phyloP scores from a whole-genome alignment of 1,140 invertebrate species.

The Helicoverpa zea region DNA sequence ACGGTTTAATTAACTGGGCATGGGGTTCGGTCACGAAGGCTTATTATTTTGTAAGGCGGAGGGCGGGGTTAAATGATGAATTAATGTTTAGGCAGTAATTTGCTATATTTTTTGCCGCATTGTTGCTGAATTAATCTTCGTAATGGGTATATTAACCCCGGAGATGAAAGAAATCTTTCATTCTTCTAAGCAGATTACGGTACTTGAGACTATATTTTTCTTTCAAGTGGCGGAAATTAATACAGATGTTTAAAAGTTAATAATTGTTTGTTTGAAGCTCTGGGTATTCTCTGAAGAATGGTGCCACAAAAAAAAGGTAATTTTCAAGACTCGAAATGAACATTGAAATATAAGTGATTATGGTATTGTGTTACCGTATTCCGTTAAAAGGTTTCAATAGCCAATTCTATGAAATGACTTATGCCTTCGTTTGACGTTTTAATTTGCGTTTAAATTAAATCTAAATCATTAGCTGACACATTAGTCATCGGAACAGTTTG shows the following conservation, averaged over 20 bases:
- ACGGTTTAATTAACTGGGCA: constrained; percentile 58
- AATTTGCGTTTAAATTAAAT: background rate
- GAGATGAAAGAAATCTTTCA: constrained; percentile 42
- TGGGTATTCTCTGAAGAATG: background rate
- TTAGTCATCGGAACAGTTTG: background rate
- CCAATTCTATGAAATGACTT: too few species aligned
- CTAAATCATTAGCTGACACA: background rate
- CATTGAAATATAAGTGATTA: too few species aligned
- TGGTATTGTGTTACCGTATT: background rate
- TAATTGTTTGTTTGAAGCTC: constrained; percentile 16
- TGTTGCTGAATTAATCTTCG: constrained; percentile 61
- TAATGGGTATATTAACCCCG: constrained; percentile 64
- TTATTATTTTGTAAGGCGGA: constrained; percentile 37
- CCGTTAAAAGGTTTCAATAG: background rate
- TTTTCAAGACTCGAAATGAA: background rate
- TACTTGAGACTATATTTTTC: constrained; percentile 37
- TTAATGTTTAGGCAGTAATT: constrained; percentile 68
- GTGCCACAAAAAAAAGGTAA: background rate
- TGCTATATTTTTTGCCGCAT: constrained; percentile 65
- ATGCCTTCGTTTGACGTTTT: too few species aligned
- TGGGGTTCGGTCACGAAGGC: constrained; percentile 57
- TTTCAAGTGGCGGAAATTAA: constrained; percentile 39
- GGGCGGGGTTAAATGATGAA: constrained; percentile 63
- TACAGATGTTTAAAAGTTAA: constrained; percentile 24
- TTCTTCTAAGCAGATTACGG: constrained; percentile 41